Base-by-base conservation (phyloP, 2,888 invertebrate genomes). In the Parapristionchus giblindavisi region DNA sequence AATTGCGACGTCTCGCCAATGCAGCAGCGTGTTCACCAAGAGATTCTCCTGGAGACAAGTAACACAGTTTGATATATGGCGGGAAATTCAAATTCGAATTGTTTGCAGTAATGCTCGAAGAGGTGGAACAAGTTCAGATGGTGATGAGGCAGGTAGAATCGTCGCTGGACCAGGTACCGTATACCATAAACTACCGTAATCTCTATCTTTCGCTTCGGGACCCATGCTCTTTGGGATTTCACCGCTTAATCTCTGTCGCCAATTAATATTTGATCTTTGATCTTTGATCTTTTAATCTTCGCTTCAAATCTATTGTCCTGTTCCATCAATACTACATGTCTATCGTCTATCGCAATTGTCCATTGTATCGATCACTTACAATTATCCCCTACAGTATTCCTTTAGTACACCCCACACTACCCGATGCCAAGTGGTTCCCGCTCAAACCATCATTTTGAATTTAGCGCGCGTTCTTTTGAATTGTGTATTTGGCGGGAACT, bases 101-200 rank as follows among this genome's bases (percentile, higher is more conserved):
- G 56, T 14, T 63, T 63, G 34, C 40, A 63, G 63, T 40, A 63
- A 63, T 40, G 40, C 63, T 11, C 32, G 63, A 32, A 27, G 66
- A 51, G 66, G 48, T 6, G 48, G 66, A 66, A 66, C 66, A 6
- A 66, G 66, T 11, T 48, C 48, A 14, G 78, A 81, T 73, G 76
- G 78, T 29, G 80, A 85, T 54, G 87, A 86, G 60, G 87, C 87
- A 17, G 87, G 87, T 0, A 66, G 83, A 63, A 85, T 87, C 36
- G 87, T 87, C 34, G 84, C 87, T 21, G 87, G 84, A 52, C 87
- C 87, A 80, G 87, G 87, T 87, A 77, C 34, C n/a, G n/a, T n/a
- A n/a, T n/a, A n/a, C n/a, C n/a, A n/a, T n/a, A n/a, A n/a, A n/a
- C n/a, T n/a, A n/a, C 63, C 38, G 63, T 63, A 63, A 48, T 78